These are phyloP conservation scores for Athripsodes cinereus DNA, from an alignment of 2,888 invertebrate genomes.

Conservation along the genomic window DNA sequence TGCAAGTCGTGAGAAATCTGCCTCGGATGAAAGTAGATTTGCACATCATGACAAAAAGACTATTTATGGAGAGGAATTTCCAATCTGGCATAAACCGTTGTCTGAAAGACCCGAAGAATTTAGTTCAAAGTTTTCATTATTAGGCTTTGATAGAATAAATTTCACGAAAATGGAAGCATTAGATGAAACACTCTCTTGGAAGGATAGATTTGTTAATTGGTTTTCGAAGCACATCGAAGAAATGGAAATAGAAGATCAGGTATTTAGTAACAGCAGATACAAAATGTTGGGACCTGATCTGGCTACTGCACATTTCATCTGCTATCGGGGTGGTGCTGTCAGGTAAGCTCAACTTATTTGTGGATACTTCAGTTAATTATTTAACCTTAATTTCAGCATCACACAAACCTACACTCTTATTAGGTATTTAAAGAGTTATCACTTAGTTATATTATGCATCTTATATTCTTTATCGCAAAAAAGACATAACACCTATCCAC, in stretches of 20 bases:
- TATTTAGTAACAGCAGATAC: conserved; percentile 53
- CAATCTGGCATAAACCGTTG: conserved; percentile 59
- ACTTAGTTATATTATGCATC: too few species aligned
- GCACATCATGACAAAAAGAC: background rate
- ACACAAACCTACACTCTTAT: too few species aligned
- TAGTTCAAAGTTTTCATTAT: conserved; percentile 52
- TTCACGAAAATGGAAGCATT: background rate
- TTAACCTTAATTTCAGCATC: too few species aligned
- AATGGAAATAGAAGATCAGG: conserved; percentile 53
- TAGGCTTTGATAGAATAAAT: conserved; percentile 31
- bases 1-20: background rate
- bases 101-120: conserved; percentile 53
- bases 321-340: conserved; percentile 67
- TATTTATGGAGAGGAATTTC: conserved; percentile 42
- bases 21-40: background rate
- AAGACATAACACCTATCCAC: too few species aligned
- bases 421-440: too few species aligned
- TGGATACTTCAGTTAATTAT: too few species aligned
- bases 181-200: background rate
- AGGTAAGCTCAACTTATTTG: conserved; percentile 40
- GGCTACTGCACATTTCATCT: conserved; percentile 80
- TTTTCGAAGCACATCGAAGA: conserved; percentile 45
- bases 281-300: conserved; percentile 69
- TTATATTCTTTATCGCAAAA: too few species aligned
- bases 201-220: conserved; percentile 39